phyloP scores from a whole-genome alignment of 2,797 vertebrate genomes.

The Myripristis murdjan region DNA sequence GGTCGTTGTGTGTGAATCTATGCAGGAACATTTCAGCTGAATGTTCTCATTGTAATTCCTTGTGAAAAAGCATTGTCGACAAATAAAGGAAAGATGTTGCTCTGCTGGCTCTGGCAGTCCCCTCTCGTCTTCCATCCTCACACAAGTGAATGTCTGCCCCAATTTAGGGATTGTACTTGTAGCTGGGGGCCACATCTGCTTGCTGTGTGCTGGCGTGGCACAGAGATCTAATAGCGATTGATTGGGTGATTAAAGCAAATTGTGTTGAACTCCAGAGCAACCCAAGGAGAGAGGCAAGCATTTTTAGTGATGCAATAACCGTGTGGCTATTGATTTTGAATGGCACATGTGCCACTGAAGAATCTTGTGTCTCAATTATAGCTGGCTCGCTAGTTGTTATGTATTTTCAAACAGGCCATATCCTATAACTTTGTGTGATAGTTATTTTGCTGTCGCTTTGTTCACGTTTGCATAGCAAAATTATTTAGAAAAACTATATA shows the following conservation, averaged over 20 bases:
- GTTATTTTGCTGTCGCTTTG: neutral
- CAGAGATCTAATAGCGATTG: slow-evolving; percentile 79
- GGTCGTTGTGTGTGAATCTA: slow-evolving; percentile 32
- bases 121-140: slow-evolving; percentile 43
- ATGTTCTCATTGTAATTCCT: slow-evolving; percentile 63
- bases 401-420: slow-evolving; percentile 10
- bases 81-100: slow-evolving; percentile 67
- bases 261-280: slow-evolving; percentile 76
- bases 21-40: slow-evolving; percentile 42
- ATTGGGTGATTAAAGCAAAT: slow-evolving; percentile 80
- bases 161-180: slow-evolving; percentile 74
- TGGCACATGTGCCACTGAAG: slow-evolving; percentile 40
- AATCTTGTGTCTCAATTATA: slow-evolving; percentile 50
- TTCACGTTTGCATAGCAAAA: neutral
- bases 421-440: slow-evolving; percentile 1
- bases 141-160: slow-evolving; percentile 68
- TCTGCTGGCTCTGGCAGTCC: slow-evolving; percentile 54
- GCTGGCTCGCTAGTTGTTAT: slow-evolving; percentile 26
- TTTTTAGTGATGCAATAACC: slow-evolving; percentile 72
- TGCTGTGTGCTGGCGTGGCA: slow-evolving; percentile 68
- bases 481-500: neutral
- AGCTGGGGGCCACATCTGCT: slow-evolving; percentile 73
- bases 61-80: slow-evolving; percentile 67
- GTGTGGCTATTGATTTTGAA: slow-evolving; percentile 70
- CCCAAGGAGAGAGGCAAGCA: slow-evolving; percentile 68